phyloP scores from a whole-genome alignment of 2,797 vertebrate genomes.

The Odontamblyopus rebecca region DNA sequence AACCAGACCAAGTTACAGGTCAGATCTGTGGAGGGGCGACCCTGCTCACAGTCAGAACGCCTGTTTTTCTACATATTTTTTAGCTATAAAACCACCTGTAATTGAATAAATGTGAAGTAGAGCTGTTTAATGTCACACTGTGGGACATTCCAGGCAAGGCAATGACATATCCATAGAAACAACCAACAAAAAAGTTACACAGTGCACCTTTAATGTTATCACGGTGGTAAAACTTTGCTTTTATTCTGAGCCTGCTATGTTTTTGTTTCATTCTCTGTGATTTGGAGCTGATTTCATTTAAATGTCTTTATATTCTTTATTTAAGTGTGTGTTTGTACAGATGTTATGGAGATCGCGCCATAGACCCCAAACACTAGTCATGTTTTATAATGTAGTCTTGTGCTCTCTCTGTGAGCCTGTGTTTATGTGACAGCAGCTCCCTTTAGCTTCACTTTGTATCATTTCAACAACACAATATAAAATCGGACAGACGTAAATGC shows the following conservation, averaged over 20 bases:
- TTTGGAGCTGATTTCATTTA: background rate
- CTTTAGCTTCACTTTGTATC: background rate
- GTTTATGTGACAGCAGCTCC: background rate
- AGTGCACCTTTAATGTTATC: too few relatives aligned
- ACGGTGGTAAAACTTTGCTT: too few relatives aligned
- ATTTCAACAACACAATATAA: background rate
- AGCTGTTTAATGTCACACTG: too few relatives aligned
- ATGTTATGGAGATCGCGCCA: background rate
- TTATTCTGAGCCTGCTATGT: background rate
- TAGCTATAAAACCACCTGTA: too few relatives aligned
- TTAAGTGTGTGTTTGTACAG: background rate
- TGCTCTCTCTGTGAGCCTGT: background rate
- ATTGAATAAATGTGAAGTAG: too few relatives aligned
- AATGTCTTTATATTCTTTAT: background rate
- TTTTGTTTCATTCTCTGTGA: background rate
- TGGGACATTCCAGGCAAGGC: too few relatives aligned
- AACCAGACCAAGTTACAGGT: too few relatives aligned
- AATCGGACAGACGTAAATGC: slow-evolving; percentile 23
- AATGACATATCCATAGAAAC: too few relatives aligned
- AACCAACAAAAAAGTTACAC: too few relatives aligned
- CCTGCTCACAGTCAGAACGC: too few relatives aligned
- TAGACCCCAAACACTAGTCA: background rate
- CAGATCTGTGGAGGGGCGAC: too few relatives aligned
- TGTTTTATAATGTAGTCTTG: background rate
- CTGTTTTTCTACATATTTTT: too few relatives aligned